Base-by-base conservation (phyloP, 64 coral and sea anemone species). In the Acropora yongei region DNA sequence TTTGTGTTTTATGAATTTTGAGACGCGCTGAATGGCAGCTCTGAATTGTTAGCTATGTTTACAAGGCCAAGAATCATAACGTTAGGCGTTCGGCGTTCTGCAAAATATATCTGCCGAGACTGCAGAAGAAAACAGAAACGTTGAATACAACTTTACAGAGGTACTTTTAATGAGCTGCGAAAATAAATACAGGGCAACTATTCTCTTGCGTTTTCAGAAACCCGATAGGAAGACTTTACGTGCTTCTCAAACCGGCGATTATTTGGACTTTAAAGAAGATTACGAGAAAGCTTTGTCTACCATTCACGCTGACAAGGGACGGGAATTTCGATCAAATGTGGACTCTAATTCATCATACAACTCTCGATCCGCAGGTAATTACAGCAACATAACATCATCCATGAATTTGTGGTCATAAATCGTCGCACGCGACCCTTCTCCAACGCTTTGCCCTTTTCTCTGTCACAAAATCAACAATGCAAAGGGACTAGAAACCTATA, bases 181-280 rank as follows among this genome's bases (percentile, higher is more conserved):
- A 43, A 51, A 49, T 20, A 19, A 76, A 44, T 41, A 18, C 55
- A 42, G 4, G 40, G 2, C 9, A n/a, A 17, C 44, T 49, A 44
- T 67, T 8, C 5, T 16, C 49, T 6, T 5, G 14, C 46, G 49
- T 77, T 69, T 63, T 72, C 63, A 93, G 91, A 86, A 93, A 41
- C 91, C 84, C 13, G 86, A 78, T 61, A 78, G 91, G 42, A 87
- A 68, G 44, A 79, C 91, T 8, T 57, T 93, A 84, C 82, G 91
- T 44, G 91, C 82, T 5, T 47, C 49, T 30, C 91, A 93, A 67
- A 93, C 91, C 8, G 76, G 84, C 44, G 79, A 87, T 82, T 93
- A 93, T 41, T 63, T 93, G 17, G 47, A 78, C 17, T 93, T 93
- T 49, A 93, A 93, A 80, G 91, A 93, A 46, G 91, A 93, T 51